Conservation (phyloP, 1,140 invertebrate species). For the Paralvinella palmiformis region DNA sequence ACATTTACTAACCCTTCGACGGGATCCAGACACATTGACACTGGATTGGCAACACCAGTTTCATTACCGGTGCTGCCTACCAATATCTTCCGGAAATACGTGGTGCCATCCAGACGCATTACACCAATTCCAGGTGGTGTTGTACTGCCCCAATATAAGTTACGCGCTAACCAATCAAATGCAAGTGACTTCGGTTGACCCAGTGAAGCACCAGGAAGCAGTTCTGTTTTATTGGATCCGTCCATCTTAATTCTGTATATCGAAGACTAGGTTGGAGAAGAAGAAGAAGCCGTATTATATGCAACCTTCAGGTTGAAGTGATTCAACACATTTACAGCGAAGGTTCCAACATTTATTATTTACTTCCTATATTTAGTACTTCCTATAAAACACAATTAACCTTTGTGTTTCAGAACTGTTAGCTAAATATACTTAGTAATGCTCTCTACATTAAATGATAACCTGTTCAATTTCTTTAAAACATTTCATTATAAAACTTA, state of each 20-base stretch:
- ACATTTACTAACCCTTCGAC: conserved; percentile 65
- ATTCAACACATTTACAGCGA: too few species aligned
- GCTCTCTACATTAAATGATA: too few species aligned
- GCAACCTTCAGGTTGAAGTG: too few species aligned
- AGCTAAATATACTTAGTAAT: too few species aligned
- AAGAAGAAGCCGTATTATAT: too few species aligned
- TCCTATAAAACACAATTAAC: too few species aligned
- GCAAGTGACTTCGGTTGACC: conserved; percentile 78
- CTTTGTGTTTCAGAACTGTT: too few species aligned
- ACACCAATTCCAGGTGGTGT: conserved; percentile 88
- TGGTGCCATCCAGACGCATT: conserved; percentile 57
- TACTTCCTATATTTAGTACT: too few species aligned
- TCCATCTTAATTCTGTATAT: not conserved
- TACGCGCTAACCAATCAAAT: conserved; percentile 91
- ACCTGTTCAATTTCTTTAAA: too few species aligned
- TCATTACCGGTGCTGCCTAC: conserved; percentile 82
- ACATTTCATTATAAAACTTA: too few species aligned
- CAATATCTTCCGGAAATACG: conserved; percentile 69
- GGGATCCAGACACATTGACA: conserved; percentile 82
- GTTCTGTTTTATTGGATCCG: not conserved
- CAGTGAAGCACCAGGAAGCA: not conserved
- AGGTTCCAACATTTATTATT: too few species aligned
- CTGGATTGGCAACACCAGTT: conserved; percentile 81
- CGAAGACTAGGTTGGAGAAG: too few species aligned
- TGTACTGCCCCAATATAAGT: conserved; percentile 94